Evolutionary conservation across 2,113 vertebrate genomes (phyloP).

Genomic region (Cygnus atratus): DNA sequence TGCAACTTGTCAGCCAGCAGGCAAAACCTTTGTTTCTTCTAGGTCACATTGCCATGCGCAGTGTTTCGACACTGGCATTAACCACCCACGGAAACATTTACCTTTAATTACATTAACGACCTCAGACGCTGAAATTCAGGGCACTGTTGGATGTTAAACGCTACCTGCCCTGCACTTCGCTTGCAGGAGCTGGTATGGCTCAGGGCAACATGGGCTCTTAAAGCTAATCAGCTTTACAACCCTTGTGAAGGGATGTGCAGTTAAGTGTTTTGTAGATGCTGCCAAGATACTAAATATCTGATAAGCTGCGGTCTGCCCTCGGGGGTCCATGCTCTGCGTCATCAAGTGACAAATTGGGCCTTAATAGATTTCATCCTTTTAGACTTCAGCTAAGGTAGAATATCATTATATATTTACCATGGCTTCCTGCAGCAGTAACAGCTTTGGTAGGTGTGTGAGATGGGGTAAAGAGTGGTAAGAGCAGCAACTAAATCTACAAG

Average conservation of each 20-base stretch:
- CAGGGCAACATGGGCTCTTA: background rate
- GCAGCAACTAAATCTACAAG: background rate
- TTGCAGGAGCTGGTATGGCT: background rate
- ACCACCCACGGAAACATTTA: background rate
- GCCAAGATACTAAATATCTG: background rate
- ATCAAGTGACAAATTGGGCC: background rate
- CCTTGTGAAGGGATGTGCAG: background rate
- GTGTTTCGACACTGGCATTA: background rate
- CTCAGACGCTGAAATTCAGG: background rate
- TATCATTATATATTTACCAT: background rate
- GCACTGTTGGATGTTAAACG: background rate
- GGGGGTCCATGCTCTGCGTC: background rate
- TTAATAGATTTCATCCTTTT: background rate
- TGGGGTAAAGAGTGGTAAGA: background rate
- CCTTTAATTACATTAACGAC: background rate
- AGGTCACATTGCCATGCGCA: accelerated
- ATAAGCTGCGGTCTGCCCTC: background rate
- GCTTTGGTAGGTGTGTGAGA: background rate
- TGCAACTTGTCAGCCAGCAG: background rate
- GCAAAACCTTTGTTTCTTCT: background rate
- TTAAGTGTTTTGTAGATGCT: background rate
- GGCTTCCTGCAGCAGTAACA: background rate
- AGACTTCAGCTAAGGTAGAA: background rate
- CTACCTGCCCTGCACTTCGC: background rate
- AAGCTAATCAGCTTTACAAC: background rate